Conservation (phyloP, 2,113 vertebrate genomes). For the Eulemur rufifrons region DNA sequence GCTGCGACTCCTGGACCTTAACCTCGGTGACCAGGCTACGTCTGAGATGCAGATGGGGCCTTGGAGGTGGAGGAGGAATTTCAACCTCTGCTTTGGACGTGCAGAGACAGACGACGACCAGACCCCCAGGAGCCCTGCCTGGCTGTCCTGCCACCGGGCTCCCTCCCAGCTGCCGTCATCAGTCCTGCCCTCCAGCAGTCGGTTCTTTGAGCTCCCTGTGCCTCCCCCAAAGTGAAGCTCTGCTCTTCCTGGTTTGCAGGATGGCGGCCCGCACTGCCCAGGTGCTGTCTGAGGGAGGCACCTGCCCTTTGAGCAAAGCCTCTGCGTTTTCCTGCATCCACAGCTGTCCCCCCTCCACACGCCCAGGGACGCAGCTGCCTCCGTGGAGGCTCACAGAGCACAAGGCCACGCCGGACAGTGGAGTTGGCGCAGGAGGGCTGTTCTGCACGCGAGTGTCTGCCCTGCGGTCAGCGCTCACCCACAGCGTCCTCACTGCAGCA, state of each 20-base stretch:
- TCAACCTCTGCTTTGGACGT: no score
- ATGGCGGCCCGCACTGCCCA: background rate
- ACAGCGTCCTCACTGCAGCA: accelerated
- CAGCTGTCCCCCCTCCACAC: background rate
- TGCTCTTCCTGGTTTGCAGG: background rate
- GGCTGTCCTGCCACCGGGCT: background rate
- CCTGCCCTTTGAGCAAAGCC: background rate
- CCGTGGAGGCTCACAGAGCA: background rate
- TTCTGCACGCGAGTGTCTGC: background rate
- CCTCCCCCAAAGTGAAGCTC: background rate
- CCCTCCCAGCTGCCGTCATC: background rate
- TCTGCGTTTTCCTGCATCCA: background rate
- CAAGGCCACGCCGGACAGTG: no score
- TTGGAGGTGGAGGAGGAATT: background rate
- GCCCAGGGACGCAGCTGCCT: background rate
- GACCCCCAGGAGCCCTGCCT: no score
- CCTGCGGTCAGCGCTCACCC: background rate
- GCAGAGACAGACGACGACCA: background rate
- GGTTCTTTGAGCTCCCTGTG: background rate
- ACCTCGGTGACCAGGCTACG: background rate
- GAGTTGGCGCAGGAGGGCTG: accelerated
- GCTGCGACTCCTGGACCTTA: accelerated
- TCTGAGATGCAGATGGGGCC: no score
- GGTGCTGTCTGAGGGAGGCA: accelerated
- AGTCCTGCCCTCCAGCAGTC: background rate